Conservation (phyloP, 1,140 invertebrate species). For the Heliothis subflexa region DNA sequence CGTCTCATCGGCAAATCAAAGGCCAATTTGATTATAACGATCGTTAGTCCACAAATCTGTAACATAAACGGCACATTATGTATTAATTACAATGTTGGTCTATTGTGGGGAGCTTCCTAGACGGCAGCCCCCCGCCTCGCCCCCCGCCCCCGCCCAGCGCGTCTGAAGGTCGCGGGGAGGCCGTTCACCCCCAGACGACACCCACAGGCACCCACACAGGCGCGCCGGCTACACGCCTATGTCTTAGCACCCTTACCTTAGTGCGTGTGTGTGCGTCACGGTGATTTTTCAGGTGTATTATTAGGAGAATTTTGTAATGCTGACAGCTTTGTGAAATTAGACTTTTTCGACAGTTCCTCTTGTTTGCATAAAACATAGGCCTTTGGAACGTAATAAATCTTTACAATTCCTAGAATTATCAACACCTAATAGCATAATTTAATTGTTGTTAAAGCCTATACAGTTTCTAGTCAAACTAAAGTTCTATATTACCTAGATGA, state of each 20-base stretch:
- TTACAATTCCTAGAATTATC: neutral
- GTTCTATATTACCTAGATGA: neutral
- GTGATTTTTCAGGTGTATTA: conserved; percentile 25
- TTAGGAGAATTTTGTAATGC: conserved; percentile 21
- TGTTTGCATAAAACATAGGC: neutral
- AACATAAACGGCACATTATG: conserved; percentile 44
- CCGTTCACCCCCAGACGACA: conserved; percentile 68
- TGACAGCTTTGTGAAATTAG: conserved; percentile 9
- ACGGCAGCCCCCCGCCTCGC: conserved; percentile 64
- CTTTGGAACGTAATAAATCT: neutral
- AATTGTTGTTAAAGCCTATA: neutral
- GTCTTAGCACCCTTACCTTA: conserved; percentile 14
- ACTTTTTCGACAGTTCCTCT: conserved; percentile 6
- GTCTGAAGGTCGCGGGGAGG: conserved; percentile 80
- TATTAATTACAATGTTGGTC: conserved; percentile 52
- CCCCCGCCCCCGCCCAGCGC: conserved; percentile 48
- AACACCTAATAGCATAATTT: neutral
- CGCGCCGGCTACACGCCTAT: conserved; percentile 18
- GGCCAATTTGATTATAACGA: conserved; percentile 20
- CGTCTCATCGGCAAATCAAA: conserved; percentile 7
- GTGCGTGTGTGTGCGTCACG: conserved; percentile 20
- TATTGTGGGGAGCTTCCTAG: conserved; percentile 64
- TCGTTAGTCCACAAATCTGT: conserved; percentile 40
- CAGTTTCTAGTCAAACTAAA: neutral
- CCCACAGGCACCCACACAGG: conserved; percentile 42